Conservation (phyloP, 2,888 invertebrate species). For the Geophilus truncorum region DNA sequence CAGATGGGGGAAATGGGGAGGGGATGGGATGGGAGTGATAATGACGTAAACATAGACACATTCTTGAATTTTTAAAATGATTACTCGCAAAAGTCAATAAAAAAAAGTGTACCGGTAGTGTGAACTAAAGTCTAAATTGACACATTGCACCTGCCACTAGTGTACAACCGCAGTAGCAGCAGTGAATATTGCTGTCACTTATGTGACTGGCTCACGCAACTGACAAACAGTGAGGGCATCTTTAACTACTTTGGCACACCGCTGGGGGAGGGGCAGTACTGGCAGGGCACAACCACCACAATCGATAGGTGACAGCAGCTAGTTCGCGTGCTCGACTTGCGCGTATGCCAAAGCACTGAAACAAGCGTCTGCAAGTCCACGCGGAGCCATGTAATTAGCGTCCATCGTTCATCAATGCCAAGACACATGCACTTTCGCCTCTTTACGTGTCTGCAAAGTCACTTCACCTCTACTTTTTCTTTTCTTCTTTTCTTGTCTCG, state of each 20-base stretch:
- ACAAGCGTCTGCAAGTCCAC: background rate
- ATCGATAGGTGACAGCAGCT: background rate
- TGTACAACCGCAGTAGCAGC: background rate
- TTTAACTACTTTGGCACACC: slow-evolving; percentile 6
- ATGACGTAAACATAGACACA: background rate
- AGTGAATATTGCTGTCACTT: slow-evolving; percentile 12
- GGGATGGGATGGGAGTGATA: background rate
- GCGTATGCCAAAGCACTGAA: background rate
- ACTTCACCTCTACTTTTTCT: background rate
- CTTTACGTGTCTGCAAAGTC: background rate
- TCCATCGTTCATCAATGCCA: background rate
- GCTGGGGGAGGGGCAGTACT: background rate
- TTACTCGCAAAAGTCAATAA: too few relatives aligned
- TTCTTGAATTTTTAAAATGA: too few relatives aligned
- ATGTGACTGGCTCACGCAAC: background rate
- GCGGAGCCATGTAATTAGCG: background rate
- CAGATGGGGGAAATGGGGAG: background rate
- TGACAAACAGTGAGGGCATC: slow-evolving; percentile 2
- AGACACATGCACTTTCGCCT: background rate
- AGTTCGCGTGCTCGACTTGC: background rate
- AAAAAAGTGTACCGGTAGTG: too few relatives aligned
- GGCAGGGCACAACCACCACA: background rate
- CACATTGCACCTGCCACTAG: background rate
- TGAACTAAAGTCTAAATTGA: background rate
- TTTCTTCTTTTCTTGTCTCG: too few relatives aligned